Percentiles rank a stretch among this genome's conserved stretches.
Conservation (phyloP, 2,797 vertebrate species). For the Florisuga fusca region DNA sequence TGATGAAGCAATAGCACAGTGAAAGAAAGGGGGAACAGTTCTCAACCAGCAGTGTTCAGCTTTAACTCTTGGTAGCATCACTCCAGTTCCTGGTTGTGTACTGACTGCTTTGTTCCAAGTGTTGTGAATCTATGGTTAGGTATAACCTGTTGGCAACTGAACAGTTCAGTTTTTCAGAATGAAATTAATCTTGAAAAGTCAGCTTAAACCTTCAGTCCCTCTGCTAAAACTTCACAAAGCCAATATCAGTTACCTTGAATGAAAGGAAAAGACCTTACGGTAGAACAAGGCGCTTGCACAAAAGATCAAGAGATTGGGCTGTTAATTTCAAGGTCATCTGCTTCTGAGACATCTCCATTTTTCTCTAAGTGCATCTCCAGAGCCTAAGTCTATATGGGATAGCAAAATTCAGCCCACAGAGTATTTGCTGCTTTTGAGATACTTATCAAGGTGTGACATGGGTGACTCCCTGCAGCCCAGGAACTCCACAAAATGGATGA, state of each 20-base stretch:
- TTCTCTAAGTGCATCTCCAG: not conserved
- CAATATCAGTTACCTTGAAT: not conserved
- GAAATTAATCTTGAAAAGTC: not conserved
- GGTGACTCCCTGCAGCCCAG: not conserved
- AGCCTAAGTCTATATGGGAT: not conserved
- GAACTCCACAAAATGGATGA: not conserved
- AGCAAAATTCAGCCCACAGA: not conserved
- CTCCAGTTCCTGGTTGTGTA: not conserved
- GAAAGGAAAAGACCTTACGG: not conserved
- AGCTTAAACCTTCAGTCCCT: not conserved
- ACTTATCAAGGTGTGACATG: not conserved
- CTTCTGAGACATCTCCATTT: not conserved
- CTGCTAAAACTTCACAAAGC: not conserved
- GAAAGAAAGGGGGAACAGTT: not conserved
- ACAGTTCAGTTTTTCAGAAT: too few relatives aligned
- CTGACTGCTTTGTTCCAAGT: not conserved
- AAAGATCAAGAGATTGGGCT: not conserved
- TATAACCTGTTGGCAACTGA: not conserved
- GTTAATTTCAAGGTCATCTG: not conserved
- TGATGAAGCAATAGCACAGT: not conserved
- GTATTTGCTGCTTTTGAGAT: not conserved
- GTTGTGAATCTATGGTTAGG: not conserved
- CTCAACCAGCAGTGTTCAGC: not conserved
- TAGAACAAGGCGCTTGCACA: not conserved
- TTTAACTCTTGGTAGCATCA: not conserved